Evolutionary conservation across 2,797 vertebrate genomes (phyloP), one percentile per base, ranked within the genome.

Genomic region (Melanotaenia parkinsoni): DNA sequence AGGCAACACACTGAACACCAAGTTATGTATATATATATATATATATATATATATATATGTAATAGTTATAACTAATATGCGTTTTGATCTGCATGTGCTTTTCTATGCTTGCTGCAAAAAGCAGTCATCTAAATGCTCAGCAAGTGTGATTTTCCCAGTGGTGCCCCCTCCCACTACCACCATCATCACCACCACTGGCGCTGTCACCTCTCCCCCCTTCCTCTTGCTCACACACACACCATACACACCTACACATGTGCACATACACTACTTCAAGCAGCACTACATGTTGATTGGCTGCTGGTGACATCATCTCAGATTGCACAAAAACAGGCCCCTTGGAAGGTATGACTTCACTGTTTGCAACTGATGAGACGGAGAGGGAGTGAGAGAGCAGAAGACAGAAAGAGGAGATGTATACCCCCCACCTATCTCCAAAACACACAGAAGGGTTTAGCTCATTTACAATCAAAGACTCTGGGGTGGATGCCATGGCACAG

Each of bases 271-370:
- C 84, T 89, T 92, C 81, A 71, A 85, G 82, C 87, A 40, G 82
- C 59, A 63, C 88, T 83, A 82, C 58, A 53, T 90, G 90, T 89
- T 93, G 94, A 95, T 95, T 95, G 94, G 94, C 91, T 94, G 88
- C 80, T 38, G 89, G 88, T 95, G 94, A 95, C 94, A 95, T 95
- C 94, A 95, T 91, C 84, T 78, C 70, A 77, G 81, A 91, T 76
- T 71, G 76, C 86, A 86, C 80, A 86, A 92, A 92, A 93, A 94
- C 92, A 93, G 87, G 88, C 86, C 86, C 87, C 38, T 68, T 91
- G 90, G 92, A 94, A 93, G 92, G 89, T 92, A 94, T 94, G 94
- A 95, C 93, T 94, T 95, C 93, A 95, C 85, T 91, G 91, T 93
- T 93, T 91, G 77, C 85, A 76, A 86, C 59, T 72, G 86, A 86